Percentiles rank a stretch among this genome's conserved stretches.
Evolutionary conservation across 2,113 vertebrate genomes (phyloP).

Genomic region (Phocoena sinus): DNA sequence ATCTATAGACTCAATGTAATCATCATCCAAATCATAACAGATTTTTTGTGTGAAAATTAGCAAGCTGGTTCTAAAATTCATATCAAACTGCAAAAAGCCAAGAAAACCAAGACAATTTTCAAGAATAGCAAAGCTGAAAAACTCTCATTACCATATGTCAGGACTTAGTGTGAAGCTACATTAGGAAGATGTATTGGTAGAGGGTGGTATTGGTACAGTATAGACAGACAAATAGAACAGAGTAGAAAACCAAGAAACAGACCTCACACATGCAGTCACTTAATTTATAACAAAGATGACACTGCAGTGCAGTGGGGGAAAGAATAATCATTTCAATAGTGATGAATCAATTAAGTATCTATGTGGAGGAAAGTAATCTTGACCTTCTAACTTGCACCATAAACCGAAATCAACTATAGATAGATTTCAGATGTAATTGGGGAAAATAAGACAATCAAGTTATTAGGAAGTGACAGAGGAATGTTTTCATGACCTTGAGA

Average conservation of each 20-base stretch:
- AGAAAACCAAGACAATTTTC: not conserved
- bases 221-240: not conserved
- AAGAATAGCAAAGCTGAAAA: not conserved
- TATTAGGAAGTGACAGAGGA: not conserved
- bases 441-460: not conserved
- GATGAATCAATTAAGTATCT: not conserved
- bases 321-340: not conserved
- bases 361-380: not conserved
- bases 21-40: not conserved
- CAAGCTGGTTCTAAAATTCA: not conserved
- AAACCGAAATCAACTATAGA: not conserved
- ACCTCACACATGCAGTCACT: not conserved
- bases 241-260: not conserved
- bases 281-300: not conserved
- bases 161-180: not conserved
- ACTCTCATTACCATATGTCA: not conserved
- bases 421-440: not conserved
- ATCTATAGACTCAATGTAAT: not conserved
- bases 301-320: not conserved
- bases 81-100: not conserved
- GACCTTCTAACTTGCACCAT: not conserved
- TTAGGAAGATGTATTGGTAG: not conserved
- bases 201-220: not conserved
- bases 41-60: not conserved
- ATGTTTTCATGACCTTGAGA: not conserved